A percentile compares a stretch with the other conserved stretches of the same genome.
Conservation (phyloP, 2,888 invertebrate genomes). For the Chymomyza procnemis region DNA sequence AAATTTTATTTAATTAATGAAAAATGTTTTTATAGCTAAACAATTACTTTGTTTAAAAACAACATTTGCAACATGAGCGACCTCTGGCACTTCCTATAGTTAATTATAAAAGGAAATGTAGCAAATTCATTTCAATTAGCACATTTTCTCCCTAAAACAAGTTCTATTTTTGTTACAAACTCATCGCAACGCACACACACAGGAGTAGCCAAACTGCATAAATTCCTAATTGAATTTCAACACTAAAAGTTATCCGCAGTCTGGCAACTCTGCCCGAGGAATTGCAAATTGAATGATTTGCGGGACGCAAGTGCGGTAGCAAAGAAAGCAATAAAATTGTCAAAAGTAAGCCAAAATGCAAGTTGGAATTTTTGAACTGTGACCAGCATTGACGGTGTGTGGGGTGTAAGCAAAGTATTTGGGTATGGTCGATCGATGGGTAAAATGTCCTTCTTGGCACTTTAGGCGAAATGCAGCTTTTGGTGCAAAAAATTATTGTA, state of each 20-base stretch:
- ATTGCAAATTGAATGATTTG: not conserved
- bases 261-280: not conserved
- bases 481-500: not conserved
- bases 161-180: constrained; percentile 4
- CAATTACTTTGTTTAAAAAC: too few relatives aligned
- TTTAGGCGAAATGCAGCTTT: too few relatives aligned
- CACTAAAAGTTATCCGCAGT: constrained; percentile 5
- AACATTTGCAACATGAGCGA: too few relatives aligned
- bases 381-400: not conserved
- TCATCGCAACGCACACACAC: not conserved
- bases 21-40: too few relatives aligned
- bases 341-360: not conserved
- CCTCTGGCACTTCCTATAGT: constrained; percentile 1
- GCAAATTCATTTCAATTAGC: not conserved
- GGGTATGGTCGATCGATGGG: not conserved
- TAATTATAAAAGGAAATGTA: not conserved
- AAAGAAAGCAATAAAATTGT: not conserved
- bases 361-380: not conserved
- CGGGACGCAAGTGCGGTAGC: too few relatives aligned
- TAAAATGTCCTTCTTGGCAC: not conserved
- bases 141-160: not conserved
- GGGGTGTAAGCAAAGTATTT: not conserved
- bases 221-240: constrained; percentile 52
- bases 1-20: too few relatives aligned
- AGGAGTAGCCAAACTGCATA: not conserved